Percentiles rank a stretch among this genome's conserved stretches.
These are phyloP conservation scores for Marcusenius ussheri DNA, from an alignment of 2,113 vertebrate species.

Conservation along the genomic window DNA sequence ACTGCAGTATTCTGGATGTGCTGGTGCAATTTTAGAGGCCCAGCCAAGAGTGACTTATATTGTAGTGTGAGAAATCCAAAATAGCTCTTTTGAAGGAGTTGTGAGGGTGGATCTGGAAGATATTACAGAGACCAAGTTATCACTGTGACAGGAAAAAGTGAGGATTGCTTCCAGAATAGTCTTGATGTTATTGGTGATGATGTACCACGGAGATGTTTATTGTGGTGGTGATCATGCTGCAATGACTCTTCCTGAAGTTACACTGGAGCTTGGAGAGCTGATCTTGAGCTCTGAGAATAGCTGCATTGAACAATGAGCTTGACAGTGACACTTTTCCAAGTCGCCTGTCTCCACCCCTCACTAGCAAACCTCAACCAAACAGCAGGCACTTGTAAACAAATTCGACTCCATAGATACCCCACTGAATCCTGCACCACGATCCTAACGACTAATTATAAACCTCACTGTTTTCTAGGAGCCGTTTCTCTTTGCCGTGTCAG, in stretches of 20 bases:
- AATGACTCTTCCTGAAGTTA: not conserved
- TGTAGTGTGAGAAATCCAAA: not conserved
- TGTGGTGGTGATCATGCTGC: not conserved
- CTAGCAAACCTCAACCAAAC: not conserved
- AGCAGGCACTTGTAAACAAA: not conserved
- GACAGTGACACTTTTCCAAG: not conserved
- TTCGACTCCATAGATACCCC: not conserved
- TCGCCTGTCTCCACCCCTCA: not conserved
- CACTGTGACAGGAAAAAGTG: not conserved
- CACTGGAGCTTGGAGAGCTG: not conserved
- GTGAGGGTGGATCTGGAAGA: not conserved
- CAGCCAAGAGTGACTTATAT: not conserved
- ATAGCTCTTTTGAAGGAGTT: not conserved
- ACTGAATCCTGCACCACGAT: not conserved
- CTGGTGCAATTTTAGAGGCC: not conserved
- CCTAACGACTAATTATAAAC: not conserved
- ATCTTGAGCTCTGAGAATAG: not conserved
- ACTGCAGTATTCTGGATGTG: not conserved
- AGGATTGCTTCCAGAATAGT: not conserved
- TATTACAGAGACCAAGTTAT: not conserved
- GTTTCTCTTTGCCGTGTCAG: not conserved
- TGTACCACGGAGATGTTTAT: not conserved
- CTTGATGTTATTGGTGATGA: not conserved
- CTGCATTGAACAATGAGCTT: not conserved
- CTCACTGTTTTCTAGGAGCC: not conserved